A percentile compares a stretch with the other conserved stretches of the same genome.
Conservation (phyloP, 1,140 invertebrate species). For the Bombus sylvicola region DNA sequence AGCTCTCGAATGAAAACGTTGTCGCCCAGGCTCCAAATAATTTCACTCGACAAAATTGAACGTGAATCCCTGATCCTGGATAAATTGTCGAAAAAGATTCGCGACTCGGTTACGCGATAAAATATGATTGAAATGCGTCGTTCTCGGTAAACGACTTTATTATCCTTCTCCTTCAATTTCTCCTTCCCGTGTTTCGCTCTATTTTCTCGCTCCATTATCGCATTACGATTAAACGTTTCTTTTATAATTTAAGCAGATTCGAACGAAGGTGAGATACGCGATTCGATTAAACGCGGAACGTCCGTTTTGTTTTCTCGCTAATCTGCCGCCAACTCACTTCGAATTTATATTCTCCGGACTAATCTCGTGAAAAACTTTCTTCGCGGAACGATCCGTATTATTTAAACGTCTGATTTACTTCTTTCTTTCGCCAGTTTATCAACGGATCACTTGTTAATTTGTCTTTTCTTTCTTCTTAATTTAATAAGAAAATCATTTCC, state of each 20-base stretch:
- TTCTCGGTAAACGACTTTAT: background rate
- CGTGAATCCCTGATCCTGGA: too few relatives aligned
- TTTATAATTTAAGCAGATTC: conserved; percentile 11
- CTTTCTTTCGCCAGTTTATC: background rate
- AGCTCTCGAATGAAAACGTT: background rate
- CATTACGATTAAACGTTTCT: background rate
- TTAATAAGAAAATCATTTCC: background rate
- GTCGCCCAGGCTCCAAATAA: background rate
- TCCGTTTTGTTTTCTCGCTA: too few relatives aligned
- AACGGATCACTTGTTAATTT: background rate
- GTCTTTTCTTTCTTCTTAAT: too few relatives aligned
- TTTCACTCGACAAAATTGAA: background rate
- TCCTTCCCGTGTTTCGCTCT: background rate
- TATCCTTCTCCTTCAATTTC: background rate
- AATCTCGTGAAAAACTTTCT: too few relatives aligned
- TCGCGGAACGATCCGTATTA: too few relatives aligned
- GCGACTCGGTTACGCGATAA: background rate
- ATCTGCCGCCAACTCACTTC: too few relatives aligned
- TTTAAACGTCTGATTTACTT: background rate
- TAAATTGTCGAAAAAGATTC: background rate
- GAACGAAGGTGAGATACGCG: background rate
- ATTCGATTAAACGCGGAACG: conserved; percentile 25
- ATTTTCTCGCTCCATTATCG: background rate
- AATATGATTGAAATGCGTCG: background rate
- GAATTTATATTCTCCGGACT: too few relatives aligned